These are phyloP conservation scores for Zeus faber DNA, from an alignment of 2,113 vertebrate genomes.

Conservation along the genomic window DNA sequence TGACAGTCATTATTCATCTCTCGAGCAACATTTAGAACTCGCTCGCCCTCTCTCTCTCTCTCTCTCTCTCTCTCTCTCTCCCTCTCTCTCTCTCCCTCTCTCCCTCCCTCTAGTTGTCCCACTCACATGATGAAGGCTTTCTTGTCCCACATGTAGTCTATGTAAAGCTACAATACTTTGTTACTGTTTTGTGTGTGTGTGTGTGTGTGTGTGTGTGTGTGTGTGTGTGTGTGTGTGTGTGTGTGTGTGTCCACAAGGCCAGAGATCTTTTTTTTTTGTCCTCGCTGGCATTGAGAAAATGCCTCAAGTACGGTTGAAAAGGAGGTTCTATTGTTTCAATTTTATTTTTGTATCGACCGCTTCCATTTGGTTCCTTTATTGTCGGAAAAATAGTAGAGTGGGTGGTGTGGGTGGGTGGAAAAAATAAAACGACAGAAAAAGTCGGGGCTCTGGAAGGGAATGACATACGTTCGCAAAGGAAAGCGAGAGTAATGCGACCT, in stretches of 20 bases:
- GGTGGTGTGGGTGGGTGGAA: constrained; percentile 12
- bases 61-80: not conserved
- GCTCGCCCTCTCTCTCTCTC: not conserved
- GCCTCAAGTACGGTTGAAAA: no score
- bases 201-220: constrained; percentile 8
- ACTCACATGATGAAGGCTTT: constrained; percentile 34
- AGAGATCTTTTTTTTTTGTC: no score
- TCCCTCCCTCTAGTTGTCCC: no score
- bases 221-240: constrained; percentile 15
- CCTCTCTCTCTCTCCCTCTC: constrained; percentile 1
- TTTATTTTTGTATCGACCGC: no score
- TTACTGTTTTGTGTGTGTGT: constrained; percentile 13
- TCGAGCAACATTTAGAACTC: no score
- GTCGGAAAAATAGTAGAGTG: not conserved
- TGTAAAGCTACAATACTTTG: constrained; percentile 55
- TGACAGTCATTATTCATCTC: no score
- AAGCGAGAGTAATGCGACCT: constrained; percentile 9
- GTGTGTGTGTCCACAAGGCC: constrained; percentile 6
- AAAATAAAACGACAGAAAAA: not conserved
- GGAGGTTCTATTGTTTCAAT: no score
- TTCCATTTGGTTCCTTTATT: no score
- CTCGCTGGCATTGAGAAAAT: no score
- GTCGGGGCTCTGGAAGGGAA: not conserved
- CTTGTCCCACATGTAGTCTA: constrained; percentile 44
- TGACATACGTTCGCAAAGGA: not conserved